Evolutionary conservation across 1,140 invertebrate species (phyloP), one percentile per base, ranked within the genome.

Genomic region (Pachyrhynchus sulphureomaculatus): DNA sequence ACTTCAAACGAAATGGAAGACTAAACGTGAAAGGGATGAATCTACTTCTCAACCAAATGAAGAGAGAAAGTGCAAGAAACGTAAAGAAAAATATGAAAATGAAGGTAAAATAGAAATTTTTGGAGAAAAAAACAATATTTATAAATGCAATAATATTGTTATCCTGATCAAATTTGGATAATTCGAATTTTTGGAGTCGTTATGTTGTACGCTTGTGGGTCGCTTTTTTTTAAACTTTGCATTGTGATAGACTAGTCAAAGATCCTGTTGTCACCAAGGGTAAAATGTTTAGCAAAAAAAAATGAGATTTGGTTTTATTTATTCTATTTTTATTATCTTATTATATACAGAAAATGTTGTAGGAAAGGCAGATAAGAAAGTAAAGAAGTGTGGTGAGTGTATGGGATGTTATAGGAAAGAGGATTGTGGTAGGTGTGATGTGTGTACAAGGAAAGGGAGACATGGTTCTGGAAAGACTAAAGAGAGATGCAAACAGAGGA

Each of bases 381-480:
- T 52, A 9, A 80, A 85, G 73, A 83, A 87, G 47, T 95, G 93
- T 74, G 92, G 92, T 15, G 84, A 89, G 45, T 95, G 93, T 73
- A 83, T 85, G 13, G 91, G 90, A 1, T 96, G 93, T 74, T 79
- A 88, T 29, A 81, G 89, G 58, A 82, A 80, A 8, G 85, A 92
- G 70, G 91, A 95, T 74, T 96, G 94, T 82, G 92, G 91, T 3
- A 81, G 84, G 68, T 96, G 94, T 75, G 90, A 92, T 62, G 84
- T 87, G 10, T 94, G 93, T 65, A 76, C 79, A 72, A 89, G 87
- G 68, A 90, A 90, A 77, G 87, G 86, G 65, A 91, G 91, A 75
- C 89, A 88, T 79, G 87, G 89, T 0, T 84, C 82, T 4, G 84
- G 86, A 57, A 86, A 86, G 72, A 75, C 88, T 5, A 88, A 92